Base-by-base conservation (phyloP, 2,797 vertebrate genomes). In the Rousettus madagascariensis region DNA sequence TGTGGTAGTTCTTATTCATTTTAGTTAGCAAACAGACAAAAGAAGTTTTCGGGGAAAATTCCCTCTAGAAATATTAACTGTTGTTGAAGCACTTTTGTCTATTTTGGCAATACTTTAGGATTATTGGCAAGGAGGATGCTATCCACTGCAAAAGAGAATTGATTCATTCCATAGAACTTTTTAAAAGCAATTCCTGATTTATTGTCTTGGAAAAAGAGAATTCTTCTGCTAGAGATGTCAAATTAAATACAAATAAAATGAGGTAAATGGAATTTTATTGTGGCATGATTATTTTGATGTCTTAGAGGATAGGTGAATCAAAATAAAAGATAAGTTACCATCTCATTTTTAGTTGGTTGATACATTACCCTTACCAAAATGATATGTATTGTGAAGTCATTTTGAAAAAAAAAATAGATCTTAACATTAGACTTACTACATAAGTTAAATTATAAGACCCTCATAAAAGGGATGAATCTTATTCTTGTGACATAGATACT, bases 91-190 rank as follows among this genome's bases (percentile, higher is more conserved):
- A 1, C 53, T 96, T 97, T 95, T 95, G 91, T 94, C 36, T 96
- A 1, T 13, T 95, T 97, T 71, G 10, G 38, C 63, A 93, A 84
- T 93, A 26, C 16, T 71, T 97, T 86, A 95, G 91, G 65, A 90
- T 96, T 98, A 94, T 80, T 97, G 71, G 7, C 55, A 96, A 96
- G 61, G 36, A 94, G 22, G 96, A n/a, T 57, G 30, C 5, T 91
- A 80, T 72, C 74, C 33, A 30, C 77, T 94, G 71, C 84, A 95
- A 95, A 95, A 86, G 24, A 94, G 59, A 85, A 92, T 36, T 41
- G 6, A 95, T 95, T 6, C 0, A 95, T 88, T 8, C 20, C 94
- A 8, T 13, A 46, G 3, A 61, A 63, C 53, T 0, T 85, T 96
- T 74, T 97, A 74, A 66, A 75, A 97, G 43, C 24, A 95, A 92